Evolutionary conservation across 2,113 vertebrate genomes (phyloP).

Genomic region (Phalacrocorax brasilianus): DNA sequence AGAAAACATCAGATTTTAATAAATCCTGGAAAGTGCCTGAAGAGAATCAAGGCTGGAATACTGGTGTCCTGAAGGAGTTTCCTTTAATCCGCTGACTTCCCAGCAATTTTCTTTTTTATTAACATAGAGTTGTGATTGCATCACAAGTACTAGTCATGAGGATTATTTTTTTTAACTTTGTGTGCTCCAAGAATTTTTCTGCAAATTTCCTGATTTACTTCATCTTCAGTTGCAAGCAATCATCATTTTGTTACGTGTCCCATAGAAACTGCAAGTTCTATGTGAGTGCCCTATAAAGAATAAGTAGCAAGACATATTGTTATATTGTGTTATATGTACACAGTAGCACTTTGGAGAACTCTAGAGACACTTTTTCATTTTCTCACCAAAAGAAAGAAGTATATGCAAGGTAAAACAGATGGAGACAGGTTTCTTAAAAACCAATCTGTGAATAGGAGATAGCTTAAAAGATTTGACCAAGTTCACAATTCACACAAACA

Average conservation of each 20-base stretch:
- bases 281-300: not conserved
- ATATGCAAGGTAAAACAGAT: not conserved
- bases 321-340: not conserved
- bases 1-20: not conserved
- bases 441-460: not conserved
- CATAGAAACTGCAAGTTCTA: not conserved
- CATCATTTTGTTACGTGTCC: not conserved
- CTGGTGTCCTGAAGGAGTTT: not conserved
- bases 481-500: not conserved
- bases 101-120: not conserved
- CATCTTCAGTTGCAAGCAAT: not conserved
- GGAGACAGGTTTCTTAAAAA: not conserved
- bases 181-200: not conserved
- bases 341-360: not conserved
- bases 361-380: not conserved
- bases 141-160: not conserved
- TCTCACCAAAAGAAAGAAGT: not conserved
- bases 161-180: not conserved
- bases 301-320: rapidly evolving
- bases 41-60: not conserved
- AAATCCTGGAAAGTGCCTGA: not conserved
- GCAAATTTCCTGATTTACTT: not conserved
- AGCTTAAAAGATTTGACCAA: not conserved
- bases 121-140: not conserved
- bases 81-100: not conserved